A percentile compares a stretch with the other conserved stretches of the same genome.
Conservation (phyloP, 2,888 invertebrate species). For the Bruchidius siliquastri region DNA sequence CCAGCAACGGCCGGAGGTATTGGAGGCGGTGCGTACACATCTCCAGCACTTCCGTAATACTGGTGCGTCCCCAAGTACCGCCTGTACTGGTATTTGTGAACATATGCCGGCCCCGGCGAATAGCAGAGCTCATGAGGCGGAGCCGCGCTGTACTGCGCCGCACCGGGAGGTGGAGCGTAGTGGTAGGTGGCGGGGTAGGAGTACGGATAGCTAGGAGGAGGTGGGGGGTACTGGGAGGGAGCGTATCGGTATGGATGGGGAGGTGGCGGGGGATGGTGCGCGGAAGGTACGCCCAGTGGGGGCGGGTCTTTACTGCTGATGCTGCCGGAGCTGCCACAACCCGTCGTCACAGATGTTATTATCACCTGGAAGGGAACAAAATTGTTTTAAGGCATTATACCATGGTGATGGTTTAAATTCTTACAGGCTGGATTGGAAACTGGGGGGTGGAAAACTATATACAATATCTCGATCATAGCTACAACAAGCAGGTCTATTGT, state of each 20-base stretch:
- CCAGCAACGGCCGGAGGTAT: constrained; percentile 37
- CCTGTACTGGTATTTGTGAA: constrained; percentile 39
- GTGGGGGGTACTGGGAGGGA: constrained; percentile 46
- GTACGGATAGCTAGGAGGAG: constrained; percentile 40
- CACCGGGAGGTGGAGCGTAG: constrained; percentile 48
- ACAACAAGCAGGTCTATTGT: too few relatives aligned
- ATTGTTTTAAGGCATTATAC: too few relatives aligned
- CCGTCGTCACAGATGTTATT: constrained; percentile 45
- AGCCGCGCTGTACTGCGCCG: constrained; percentile 39
- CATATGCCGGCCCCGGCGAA: constrained; percentile 35
- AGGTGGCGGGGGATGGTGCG: constrained; percentile 40
- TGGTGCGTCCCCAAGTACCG: constrained; percentile 43
- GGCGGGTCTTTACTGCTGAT: constrained; percentile 39
- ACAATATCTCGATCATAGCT: too few relatives aligned
- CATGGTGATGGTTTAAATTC: too few relatives aligned
- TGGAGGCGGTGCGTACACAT: constrained; percentile 45
- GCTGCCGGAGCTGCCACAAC: constrained; percentile 41
- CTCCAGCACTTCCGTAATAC: constrained; percentile 33
- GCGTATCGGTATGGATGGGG: constrained; percentile 47
- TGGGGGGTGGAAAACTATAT: too few relatives aligned
- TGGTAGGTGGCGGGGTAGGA: constrained; percentile 46
- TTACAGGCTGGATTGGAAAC: too few relatives aligned
- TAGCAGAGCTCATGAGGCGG: constrained; percentile 50
- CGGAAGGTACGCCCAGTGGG: constrained; percentile 50
- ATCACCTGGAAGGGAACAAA: constrained; percentile 37